Percentiles rank a stretch among this genome's conserved stretches.
These are phyloP conservation scores for Caenorhabditis sp. DNA, from an alignment of 2,888 invertebrate species.

Conservation along the genomic window DNA sequence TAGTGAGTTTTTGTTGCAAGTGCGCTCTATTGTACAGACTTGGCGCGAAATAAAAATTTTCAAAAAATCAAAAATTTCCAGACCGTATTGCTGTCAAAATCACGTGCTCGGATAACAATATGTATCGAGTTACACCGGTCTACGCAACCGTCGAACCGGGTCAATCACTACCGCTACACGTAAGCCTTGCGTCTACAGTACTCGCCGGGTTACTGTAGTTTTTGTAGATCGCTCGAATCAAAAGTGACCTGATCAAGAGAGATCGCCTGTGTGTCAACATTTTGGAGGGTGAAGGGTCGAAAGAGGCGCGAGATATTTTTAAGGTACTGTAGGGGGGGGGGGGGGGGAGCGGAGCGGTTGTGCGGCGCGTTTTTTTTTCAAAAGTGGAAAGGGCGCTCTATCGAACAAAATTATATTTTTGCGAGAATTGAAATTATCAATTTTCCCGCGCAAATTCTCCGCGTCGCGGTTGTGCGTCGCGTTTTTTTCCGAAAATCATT, in stretches of 20 bases:
- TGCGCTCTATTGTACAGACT: too few species aligned
- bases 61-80: too few species aligned
- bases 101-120: conserved; percentile 65
- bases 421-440: too few species aligned
- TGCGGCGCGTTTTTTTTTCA: too few species aligned
- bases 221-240: conserved; percentile 47
- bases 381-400: too few species aligned
- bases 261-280: conserved; percentile 50
- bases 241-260: conserved; percentile 38
- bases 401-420: too few species aligned
- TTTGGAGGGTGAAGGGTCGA: conserved; percentile 45
- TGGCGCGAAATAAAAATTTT: too few species aligned
- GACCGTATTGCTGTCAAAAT: conserved; percentile 65
- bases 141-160: conserved; percentile 65
- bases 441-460: too few species aligned
- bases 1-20: conserved; percentile 17
- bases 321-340: conserved; percentile 35
- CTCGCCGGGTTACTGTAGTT: neutral
- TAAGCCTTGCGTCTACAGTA: conserved; percentile 16
- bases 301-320: conserved; percentile 46
- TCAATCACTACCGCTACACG: conserved; percentile 60
- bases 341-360: too few species aligned
- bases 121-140: conserved; percentile 66
- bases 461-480: too few species aligned
- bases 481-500: neutral